These are phyloP conservation scores for Pammene fasciana DNA, from an alignment of 2,888 invertebrate species.

Conservation along the genomic window DNA sequence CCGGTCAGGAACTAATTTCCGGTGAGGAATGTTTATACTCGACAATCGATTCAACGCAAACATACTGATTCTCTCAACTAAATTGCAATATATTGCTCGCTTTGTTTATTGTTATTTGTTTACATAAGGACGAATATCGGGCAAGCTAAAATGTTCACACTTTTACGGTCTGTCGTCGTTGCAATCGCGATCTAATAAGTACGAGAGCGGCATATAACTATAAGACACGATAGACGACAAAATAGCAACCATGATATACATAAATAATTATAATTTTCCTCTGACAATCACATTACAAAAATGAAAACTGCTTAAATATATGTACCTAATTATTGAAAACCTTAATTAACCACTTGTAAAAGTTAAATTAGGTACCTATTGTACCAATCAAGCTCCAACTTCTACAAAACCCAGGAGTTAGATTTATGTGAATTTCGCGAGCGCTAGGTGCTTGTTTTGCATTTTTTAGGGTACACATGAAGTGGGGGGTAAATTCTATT, in stretches of 20 bases:
- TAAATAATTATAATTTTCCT: no score
- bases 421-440: conserved; percentile 36
- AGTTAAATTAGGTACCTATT: conserved; percentile 32
- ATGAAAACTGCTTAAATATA: no score
- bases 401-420: conserved; percentile 15
- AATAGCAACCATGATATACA: no score
- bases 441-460: conserved; percentile 34
- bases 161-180: no score
- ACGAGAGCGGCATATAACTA: no score
- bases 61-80: conserved; percentile 72
- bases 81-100: conserved; percentile 43
- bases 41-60: conserved; percentile 71
- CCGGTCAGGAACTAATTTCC: conserved; percentile 78
- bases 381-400: conserved; percentile 35
- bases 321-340: no score
- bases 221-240: no score
- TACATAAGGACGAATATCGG: background rate
- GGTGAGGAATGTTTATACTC: conserved; percentile 69
- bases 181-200: no score
- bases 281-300: no score
- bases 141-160: no score
- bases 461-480: no score
- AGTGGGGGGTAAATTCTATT: no score
- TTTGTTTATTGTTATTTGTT: background rate
- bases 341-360: background rate